phyloP scores from a whole-genome alignment of 2,888 invertebrate species.

The Lypha dubia region DNA sequence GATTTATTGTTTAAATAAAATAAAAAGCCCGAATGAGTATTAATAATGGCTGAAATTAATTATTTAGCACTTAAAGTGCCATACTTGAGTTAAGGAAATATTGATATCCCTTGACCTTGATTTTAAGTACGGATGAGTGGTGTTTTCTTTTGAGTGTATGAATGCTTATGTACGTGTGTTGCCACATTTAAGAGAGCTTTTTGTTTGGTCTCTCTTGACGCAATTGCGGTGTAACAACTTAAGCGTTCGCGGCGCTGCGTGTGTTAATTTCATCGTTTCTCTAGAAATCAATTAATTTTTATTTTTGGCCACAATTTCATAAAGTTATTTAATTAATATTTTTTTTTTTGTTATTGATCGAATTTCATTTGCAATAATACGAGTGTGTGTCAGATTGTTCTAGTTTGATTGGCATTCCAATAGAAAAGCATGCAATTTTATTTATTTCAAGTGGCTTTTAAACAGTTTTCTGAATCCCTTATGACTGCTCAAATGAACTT shows the following conservation, averaged over 20 bases:
- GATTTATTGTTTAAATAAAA: too few relatives aligned
- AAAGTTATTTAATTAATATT: conserved; percentile 20
- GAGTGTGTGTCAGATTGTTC: neutral
- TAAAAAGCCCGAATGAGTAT: too few relatives aligned
- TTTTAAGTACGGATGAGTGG: too few relatives aligned
- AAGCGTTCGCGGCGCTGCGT: conserved; percentile 16
- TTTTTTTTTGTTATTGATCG: conserved; percentile 32
- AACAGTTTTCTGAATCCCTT: neutral
- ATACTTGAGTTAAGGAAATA: too few relatives aligned
- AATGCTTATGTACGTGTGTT: too few relatives aligned
- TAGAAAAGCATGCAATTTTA: conserved; percentile 26
- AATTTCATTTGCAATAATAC: neutral
- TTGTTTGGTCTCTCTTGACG: neutral
- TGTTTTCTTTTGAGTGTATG: too few relatives aligned
- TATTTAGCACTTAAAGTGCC: too few relatives aligned
- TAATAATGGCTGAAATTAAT: too few relatives aligned
- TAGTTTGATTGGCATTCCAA: neutral
- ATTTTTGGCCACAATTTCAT: neutral
- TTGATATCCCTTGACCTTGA: too few relatives aligned
- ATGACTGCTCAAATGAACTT: neutral
- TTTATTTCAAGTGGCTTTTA: neutral
- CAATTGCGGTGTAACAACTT: neutral
- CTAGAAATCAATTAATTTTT: neutral
- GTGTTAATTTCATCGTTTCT: conserved; percentile 17
- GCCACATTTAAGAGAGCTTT: neutral